These are phyloP conservation scores for Ophiothrix spiculata DNA, from an alignment of 35 echinoderm and acorn worm genomes.

Conservation along the genomic window DNA sequence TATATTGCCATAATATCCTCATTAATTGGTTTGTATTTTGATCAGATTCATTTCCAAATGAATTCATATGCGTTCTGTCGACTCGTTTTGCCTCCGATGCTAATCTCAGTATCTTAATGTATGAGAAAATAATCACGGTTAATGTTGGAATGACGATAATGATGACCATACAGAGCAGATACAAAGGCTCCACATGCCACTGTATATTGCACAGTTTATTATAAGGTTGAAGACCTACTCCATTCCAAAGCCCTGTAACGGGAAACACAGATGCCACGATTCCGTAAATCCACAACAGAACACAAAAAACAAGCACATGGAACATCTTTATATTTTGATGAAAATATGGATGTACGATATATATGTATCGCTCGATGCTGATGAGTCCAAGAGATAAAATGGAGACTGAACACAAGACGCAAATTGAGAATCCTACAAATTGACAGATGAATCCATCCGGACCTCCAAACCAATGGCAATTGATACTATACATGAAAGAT, in stretches of 20 bases:
- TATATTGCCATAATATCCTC: neutral
- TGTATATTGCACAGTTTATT: conserved; percentile 34
- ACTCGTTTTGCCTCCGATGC: neutral
- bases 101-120: conserved; percentile 16
- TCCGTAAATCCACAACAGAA: conserved; percentile 14
- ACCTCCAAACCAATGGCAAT: conserved; percentile 25
- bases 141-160: conserved; percentile 1
- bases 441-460: conserved; percentile 4
- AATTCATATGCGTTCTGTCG: neutral
- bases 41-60: neutral
- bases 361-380: conserved; percentile 16
- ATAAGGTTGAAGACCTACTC: conserved; percentile 25
- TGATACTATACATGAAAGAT: conserved; percentile 14
- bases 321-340: neutral
- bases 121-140: neutral
- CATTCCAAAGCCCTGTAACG: conserved; percentile 21
- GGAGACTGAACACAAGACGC: conserved; percentile 23
- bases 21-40: neutral
- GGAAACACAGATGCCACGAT: conserved; percentile 15
- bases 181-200: conserved; percentile 22
- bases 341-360: conserved; percentile 13
- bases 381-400: conserved; percentile 22
- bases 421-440: conserved; percentile 37
- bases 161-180: neutral
- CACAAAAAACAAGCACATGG: neutral